Conservation (phyloP, 2,797 vertebrate species). For the Phalloptychus januarius region DNA sequence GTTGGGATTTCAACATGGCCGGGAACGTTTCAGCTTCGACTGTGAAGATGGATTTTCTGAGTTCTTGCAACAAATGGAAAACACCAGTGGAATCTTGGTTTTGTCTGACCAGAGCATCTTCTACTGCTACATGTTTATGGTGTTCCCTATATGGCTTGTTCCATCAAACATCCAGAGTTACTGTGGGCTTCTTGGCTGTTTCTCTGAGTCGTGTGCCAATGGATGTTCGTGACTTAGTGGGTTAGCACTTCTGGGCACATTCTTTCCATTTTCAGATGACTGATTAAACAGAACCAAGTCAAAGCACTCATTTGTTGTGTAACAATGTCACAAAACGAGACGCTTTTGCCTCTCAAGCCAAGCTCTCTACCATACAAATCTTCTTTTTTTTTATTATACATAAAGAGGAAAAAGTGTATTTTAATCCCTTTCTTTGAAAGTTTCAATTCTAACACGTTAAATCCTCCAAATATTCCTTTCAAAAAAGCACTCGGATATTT, state of each 20-base stretch:
- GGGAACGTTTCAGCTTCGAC: too few species aligned
- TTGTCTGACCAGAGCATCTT: neutral
- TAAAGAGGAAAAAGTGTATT: neutral
- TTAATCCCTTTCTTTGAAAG: neutral
- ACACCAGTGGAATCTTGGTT: too few species aligned
- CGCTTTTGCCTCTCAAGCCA: neutral
- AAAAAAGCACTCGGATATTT: neutral
- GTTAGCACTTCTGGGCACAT: neutral
- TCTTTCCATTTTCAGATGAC: neutral
- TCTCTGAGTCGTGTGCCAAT: neutral
- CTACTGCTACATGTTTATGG: neutral
- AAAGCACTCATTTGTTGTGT: neutral
- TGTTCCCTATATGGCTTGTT: neutral
- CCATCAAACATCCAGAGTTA: neutral
- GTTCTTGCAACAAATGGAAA: too few species aligned
- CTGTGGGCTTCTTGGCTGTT: neutral
- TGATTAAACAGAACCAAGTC: neutral
- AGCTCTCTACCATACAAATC: neutral
- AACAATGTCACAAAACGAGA: neutral
- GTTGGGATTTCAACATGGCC: too few species aligned
- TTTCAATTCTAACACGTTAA: neutral
- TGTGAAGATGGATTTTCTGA: too few species aligned
- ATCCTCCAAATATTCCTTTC: neutral
- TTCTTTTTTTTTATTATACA: neutral
- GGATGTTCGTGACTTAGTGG: neutral